These are phyloP conservation scores for Venusia cambrica DNA, from an alignment of 2,888 invertebrate genomes.

Conservation along the genomic window DNA sequence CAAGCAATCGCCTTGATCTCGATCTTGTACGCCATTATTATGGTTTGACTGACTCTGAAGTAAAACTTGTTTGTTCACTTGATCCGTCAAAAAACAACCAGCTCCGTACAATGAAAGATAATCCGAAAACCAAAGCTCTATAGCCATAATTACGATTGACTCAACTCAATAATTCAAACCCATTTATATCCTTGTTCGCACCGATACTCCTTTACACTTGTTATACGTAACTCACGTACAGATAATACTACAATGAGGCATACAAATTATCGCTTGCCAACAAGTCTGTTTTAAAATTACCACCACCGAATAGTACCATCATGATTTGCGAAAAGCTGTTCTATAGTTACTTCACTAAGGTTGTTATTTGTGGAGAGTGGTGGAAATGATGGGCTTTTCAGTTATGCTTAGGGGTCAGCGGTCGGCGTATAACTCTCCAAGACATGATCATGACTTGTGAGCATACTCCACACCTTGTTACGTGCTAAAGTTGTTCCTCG, in stretches of 20 bases:
- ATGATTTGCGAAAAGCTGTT: conserved; percentile 25
- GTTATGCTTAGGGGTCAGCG: conserved; percentile 63
- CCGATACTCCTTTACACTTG: conserved; percentile 61
- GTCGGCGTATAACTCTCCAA: conserved; percentile 77
- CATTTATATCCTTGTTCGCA: conserved; percentile 68
- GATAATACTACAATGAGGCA: conserved; percentile 76
- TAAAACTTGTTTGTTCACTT: conserved; percentile 9
- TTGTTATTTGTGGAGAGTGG: conserved; percentile 27
- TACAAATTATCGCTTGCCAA: conserved; percentile 79
- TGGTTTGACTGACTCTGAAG: conserved; percentile 1
- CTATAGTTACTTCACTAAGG: conserved; percentile 33
- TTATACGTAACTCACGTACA: conserved; percentile 72
- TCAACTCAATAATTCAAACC: conserved; percentile 54
- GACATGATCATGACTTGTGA: conserved; percentile 76
- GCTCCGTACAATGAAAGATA: conserved; percentile 17
- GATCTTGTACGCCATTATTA: too few relatives aligned
- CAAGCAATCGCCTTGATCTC: too few relatives aligned
- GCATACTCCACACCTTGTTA: conserved; percentile 79
- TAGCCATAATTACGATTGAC: conserved; percentile 54
- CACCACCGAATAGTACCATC: conserved; percentile 43
- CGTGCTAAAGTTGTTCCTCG: too few relatives aligned
- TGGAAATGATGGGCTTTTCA: conserved; percentile 45
- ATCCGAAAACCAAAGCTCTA: conserved; percentile 29
- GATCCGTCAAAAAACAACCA: conserved; percentile 11
- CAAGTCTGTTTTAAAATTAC: conserved; percentile 50